phyloP scores from a whole-genome alignment of 23 tunicate genomes.

The Trididemnum nubilum region DNA sequence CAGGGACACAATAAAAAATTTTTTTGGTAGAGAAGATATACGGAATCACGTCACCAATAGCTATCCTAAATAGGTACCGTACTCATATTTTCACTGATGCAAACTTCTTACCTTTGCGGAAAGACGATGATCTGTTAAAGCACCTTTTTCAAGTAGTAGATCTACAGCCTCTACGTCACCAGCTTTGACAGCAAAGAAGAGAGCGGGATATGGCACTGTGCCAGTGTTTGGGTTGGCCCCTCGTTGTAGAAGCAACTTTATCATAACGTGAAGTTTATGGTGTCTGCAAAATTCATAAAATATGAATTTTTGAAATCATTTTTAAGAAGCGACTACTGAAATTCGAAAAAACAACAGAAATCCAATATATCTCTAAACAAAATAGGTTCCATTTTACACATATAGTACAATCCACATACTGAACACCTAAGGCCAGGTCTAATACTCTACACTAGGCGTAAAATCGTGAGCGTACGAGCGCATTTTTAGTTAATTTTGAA shows the following conservation, averaged over 20 bases:
- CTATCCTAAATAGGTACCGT: no score
- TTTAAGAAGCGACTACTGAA: background rate
- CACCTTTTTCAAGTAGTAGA: slow-evolving; percentile 58
- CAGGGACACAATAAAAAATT: no score
- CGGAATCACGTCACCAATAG: no score
- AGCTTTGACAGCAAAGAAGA: slow-evolving; percentile 84
- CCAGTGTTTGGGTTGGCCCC: slow-evolving; percentile 83
- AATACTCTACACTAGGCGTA: no score
- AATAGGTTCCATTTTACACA: background rate
- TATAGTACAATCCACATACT: no score
- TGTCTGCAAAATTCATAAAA: slow-evolving; percentile 42
- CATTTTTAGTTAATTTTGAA: no score
- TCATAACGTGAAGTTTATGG: slow-evolving; percentile 47
- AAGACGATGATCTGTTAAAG: slow-evolving; percentile 56
- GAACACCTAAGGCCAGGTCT: no score
- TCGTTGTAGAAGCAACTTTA: slow-evolving; percentile 54
- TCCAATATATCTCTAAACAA: background rate
- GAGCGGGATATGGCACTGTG: slow-evolving; percentile 61
- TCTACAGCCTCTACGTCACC: slow-evolving; percentile 72
- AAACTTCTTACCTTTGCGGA: slow-evolving; percentile 51
- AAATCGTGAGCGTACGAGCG: no score
- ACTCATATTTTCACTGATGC: no score
- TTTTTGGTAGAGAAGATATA: no score
- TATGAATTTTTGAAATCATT: no score
- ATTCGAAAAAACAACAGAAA: no score